Evolutionary conservation across 2,113 vertebrate genomes (phyloP).

Genomic region (Tinamus guttatus): DNA sequence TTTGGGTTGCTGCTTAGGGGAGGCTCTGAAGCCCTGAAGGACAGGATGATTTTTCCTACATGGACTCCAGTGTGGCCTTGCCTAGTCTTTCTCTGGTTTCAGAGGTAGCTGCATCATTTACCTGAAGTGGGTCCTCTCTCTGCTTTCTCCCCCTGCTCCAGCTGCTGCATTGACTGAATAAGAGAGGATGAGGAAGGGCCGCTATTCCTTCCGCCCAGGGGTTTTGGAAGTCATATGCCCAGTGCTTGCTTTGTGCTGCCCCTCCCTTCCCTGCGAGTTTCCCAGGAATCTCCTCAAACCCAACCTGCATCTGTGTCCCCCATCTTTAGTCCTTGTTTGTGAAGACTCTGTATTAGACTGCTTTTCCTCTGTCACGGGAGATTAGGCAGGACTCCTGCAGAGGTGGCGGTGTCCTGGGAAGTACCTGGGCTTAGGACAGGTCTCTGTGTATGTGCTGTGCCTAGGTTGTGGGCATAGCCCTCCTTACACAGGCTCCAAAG

Average conservation of each 20-base stretch:
- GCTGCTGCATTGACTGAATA: neutral
- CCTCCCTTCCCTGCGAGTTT: neutral
- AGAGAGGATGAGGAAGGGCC: neutral
- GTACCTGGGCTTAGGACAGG: neutral
- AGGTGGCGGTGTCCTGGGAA: neutral
- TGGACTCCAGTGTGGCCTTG: neutral
- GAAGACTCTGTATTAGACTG: neutral
- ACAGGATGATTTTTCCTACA: neutral
- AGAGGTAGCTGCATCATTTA: fast-evolving
- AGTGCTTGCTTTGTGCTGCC: neutral
- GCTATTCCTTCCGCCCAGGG: neutral
- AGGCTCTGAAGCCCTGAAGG: neutral
- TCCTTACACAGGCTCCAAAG: neutral
- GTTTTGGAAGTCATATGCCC: neutral
- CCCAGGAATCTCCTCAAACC: neutral
- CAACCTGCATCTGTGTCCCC: neutral
- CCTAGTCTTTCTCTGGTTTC: neutral
- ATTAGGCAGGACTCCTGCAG: neutral
- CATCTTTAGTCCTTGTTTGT: neutral
- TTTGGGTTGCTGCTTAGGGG: neutral
- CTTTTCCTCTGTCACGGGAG: neutral
- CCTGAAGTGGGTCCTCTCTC: neutral
- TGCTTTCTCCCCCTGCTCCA: neutral
- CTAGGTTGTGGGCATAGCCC: neutral
- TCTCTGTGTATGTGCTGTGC: neutral